Base-by-base conservation (phyloP, 2,888 invertebrate species). In the Cyclophora albipunctata region DNA sequence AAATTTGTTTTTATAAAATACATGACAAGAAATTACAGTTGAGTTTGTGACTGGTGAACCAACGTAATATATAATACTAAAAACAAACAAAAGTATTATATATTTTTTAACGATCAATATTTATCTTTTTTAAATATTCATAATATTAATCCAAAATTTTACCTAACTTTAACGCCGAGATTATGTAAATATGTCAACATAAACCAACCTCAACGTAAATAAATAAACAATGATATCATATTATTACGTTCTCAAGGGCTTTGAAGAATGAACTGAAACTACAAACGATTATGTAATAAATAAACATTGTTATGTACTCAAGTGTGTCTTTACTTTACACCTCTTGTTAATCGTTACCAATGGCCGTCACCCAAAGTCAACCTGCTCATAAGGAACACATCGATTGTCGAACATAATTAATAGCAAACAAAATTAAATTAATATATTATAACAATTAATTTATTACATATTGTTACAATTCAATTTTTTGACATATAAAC, bases 341-440 rank as follows among this genome's bases (percentile, higher is more conserved):
- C 41, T 55, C 49, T 67, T 63, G 20, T 20, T 20, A 20, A 20
- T 20, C 20, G 20, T 20, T 20, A 20, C 20, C 20, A 20, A 66
- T 54, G 66, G 66, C 41, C 63, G 52, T 40, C 51, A 47, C 47
- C 61, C 62, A 62, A 64, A 65, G 63, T 61, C 63, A 59, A 51
- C 60, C 62, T 49, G 58, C 56, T 62, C 61, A 65, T 66, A 64
- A 67, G 64, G 63, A 70, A 69, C 63, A 63, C 53, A 59, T 46
- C 51, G 56, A 46, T 47, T 49, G 52, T 57, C 56, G 51, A 57
- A 54, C 53, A 53, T 54, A 54, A 58, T 50, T 55, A 52, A 60
- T 59, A 42, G 45, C 43, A 52, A 50, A 52, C 49, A 48, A 45
- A 47, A 52, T 41, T 6, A 46, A 34, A 37, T 6, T 50, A 48